Conservation (phyloP, 2,888 invertebrate species). For the Caenorhabditis angaria region DNA sequence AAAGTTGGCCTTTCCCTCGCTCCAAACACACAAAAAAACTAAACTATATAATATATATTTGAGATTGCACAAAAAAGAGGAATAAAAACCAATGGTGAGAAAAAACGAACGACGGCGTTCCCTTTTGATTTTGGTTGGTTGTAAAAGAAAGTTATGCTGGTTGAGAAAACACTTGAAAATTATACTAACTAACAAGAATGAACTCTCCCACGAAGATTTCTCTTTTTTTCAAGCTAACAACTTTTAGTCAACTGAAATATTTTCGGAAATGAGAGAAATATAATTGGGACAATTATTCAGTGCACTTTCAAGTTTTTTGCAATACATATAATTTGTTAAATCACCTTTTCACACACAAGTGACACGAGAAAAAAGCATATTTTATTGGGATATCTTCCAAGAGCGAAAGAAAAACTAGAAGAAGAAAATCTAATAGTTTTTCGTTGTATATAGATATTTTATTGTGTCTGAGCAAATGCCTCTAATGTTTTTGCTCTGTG, state of each 20-base stretch:
- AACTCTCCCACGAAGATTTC: constrained; percentile 2
- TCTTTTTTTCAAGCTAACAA: no score
- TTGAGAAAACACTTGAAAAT: background rate
- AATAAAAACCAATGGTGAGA: background rate
- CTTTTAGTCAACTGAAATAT: no score
- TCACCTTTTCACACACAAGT: no score
- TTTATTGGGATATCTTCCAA: no score
- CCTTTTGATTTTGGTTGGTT: background rate
- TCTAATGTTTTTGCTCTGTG: constrained; percentile 2
- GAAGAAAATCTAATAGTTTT: background rate
- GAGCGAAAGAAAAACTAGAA: background rate
- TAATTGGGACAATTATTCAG: no score
- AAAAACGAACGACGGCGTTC: background rate
- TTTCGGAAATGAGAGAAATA: no score
- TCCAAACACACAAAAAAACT: constrained; percentile 5
- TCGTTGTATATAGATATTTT: background rate
- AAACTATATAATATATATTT: background rate
- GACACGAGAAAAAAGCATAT: background rate
- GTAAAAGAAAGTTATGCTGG: background rate
- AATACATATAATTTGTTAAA: no score
- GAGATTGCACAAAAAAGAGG: background rate
- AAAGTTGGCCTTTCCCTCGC: constrained; percentile 11
- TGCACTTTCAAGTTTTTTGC: no score
- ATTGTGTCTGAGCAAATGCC: constrained; percentile 2
- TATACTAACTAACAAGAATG: background rate